Percentiles rank a stretch among this genome's conserved stretches.
Conservation (phyloP, 2,113 vertebrate genomes). For the Egretta garzetta region DNA sequence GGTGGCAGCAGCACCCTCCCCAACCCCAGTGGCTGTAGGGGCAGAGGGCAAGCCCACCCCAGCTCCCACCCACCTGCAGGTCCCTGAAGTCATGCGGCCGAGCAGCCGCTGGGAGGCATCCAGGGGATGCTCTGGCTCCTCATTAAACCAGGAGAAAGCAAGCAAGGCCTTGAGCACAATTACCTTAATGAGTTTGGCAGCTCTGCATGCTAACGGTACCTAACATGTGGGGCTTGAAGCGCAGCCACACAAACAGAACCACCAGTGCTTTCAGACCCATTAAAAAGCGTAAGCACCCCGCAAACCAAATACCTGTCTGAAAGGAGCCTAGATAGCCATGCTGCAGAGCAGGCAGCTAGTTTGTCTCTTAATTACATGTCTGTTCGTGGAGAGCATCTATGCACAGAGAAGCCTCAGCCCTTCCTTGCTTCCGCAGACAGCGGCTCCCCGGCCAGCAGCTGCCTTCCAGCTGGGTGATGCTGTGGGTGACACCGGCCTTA, state of each 20-base stretch:
- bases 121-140: neutral
- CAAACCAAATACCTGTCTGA: conserved; percentile 31
- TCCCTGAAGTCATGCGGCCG: neutral
- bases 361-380: neutral
- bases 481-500: neutral
- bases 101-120: neutral
- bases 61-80: neutral
- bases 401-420: neutral
- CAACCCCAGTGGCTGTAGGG: neutral
- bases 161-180: neutral
- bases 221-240: neutral
- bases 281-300: neutral
- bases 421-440: neutral
- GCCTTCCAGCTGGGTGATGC: neutral
- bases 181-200: conserved; percentile 6
- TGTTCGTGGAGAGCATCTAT: neutral
- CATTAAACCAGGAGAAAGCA: neutral
- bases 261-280: neutral
- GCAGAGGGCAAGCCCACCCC: neutral
- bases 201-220: neutral
- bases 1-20: neutral
- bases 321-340: neutral
- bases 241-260: neutral
- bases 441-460: neutral
- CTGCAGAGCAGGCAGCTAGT: neutral